Conservation (phyloP, 1,140 invertebrate species). For the Drosophila pachea region DNA sequence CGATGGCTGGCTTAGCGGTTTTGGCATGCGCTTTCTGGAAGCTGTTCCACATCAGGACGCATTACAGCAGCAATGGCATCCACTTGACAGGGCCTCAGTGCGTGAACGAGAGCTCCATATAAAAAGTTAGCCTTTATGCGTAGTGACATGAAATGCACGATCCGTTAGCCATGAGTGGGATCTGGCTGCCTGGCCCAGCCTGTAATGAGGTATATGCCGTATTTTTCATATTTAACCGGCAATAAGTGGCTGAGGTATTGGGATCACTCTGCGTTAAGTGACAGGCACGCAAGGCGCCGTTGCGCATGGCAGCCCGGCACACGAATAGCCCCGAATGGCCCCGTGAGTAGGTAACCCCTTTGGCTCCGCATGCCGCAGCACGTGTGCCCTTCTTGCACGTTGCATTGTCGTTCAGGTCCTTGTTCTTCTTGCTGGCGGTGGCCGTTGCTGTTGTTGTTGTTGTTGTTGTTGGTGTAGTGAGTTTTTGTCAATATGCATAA, state of each 20-base stretch:
- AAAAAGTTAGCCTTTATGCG: constrained; percentile 56
- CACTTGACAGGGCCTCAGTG: background rate
- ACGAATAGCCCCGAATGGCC: constrained; percentile 3
- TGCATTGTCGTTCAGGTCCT: background rate
- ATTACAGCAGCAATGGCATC: background rate
- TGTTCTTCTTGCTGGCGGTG: constrained; percentile 1
- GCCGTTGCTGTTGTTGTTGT: background rate
- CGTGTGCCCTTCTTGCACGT: constrained; percentile 37
- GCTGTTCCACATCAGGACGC: constrained; percentile 51
- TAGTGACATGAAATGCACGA: constrained; percentile 71
- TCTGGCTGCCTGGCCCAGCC: constrained; percentile 14
- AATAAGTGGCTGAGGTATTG: constrained; percentile 46
- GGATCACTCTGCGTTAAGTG: constrained; percentile 50
- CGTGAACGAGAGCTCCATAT: constrained; percentile 3
- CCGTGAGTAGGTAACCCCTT: constrained; percentile 26
- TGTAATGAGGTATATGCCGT: constrained; percentile 46
- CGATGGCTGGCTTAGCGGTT: constrained; percentile 4
- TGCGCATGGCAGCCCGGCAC: constrained; percentile 17
- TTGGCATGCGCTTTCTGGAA: constrained; percentile 55
- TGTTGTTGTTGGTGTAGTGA: constrained; percentile 4
- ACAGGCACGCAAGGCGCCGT: constrained; percentile 72
- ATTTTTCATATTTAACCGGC: constrained; percentile 51
- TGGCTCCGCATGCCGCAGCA: constrained; percentile 27
- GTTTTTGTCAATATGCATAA: constrained; percentile 55
- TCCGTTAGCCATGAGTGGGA: constrained; percentile 40